Percentiles rank a stretch among this genome's conserved stretches.
phyloP scores from a whole-genome alignment of 1,140 invertebrate genomes.

The Galleria mellonella region DNA sequence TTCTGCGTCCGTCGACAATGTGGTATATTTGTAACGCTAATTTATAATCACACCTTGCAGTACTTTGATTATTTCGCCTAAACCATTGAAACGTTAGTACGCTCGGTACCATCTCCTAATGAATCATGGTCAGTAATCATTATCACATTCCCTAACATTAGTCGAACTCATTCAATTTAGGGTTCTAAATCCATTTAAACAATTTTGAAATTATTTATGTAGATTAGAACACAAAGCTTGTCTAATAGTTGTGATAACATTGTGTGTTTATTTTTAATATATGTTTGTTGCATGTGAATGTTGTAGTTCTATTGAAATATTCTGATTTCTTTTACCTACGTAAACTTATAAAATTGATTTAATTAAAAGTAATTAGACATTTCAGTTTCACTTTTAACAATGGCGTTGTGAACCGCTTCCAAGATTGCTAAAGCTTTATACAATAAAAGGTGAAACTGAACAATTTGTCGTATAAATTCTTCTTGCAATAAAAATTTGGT shows the following conservation, averaged over 20 bases:
- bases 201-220: constrained; percentile 12
- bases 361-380: constrained; percentile 11
- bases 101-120: constrained; percentile 28
- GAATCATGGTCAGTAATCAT: constrained; percentile 17
- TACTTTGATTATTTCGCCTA: constrained; percentile 19
- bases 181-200: constrained; percentile 25
- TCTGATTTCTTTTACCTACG: too few species aligned
- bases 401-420: neutral
- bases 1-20: constrained; percentile 43
- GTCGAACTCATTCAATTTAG: constrained; percentile 20
- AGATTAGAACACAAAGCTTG: constrained; percentile 29
- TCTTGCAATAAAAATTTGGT: constrained; percentile 23
- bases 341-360: constrained; percentile 6
- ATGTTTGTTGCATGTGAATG: constrained; percentile 55
- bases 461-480: neutral
- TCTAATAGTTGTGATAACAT: constrained; percentile 31
- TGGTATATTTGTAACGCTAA: constrained; percentile 25
- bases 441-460: constrained; percentile 7
- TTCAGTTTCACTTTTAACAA: constrained; percentile 21
- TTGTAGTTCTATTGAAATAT: constrained; percentile 9
- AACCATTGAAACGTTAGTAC: constrained; percentile 34
- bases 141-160: constrained; percentile 25
- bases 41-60: constrained; percentile 11
- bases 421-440: neutral
- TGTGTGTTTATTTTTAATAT: constrained; percentile 34